Evolutionary conservation across 1,140 invertebrate genomes (phyloP).

Genomic region (Parapsyche elsis): DNA sequence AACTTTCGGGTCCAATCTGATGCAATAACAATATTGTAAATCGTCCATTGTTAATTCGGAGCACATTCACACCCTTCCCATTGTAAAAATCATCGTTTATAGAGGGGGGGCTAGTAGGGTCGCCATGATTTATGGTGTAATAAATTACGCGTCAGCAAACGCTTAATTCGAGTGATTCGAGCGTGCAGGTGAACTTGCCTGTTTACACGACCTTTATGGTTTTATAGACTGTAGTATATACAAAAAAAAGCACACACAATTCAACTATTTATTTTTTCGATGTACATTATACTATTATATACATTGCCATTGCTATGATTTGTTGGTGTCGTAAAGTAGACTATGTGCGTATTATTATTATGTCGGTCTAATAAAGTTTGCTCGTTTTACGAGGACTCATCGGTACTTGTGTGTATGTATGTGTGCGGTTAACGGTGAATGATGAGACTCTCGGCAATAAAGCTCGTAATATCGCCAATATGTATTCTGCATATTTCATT

Average conservation of each 20-base stretch:
- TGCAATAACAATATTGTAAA: not conserved
- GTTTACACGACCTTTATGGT: slow-evolving; percentile 12
- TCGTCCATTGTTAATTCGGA: not conserved
- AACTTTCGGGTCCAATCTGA: too few species aligned
- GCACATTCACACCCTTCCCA: not conserved
- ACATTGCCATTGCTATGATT: too few species aligned
- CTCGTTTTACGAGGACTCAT: too few species aligned
- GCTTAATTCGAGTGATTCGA: slow-evolving; percentile 31
- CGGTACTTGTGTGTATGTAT: too few species aligned
- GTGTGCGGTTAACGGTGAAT: too few species aligned
- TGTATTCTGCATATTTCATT: not conserved
- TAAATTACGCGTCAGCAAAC: slow-evolving; percentile 27
- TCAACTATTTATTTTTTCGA: too few species aligned
- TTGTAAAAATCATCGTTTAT: slow-evolving; percentile 11
- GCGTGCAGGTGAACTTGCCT: slow-evolving; percentile 3
- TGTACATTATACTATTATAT: too few species aligned
- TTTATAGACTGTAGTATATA: not conserved
- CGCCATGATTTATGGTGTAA: slow-evolving; percentile 25
- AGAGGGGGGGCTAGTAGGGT: not conserved
- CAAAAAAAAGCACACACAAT: too few species aligned
- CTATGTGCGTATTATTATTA: not conserved
- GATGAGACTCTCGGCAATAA: too few species aligned
- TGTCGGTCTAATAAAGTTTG: too few species aligned
- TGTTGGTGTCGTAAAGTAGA: not conserved
- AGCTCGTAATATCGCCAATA: not conserved